Percentiles rank a stretch among this genome's conserved stretches.
These are phyloP conservation scores for Dasyornis broadbenti DNA, from an alignment of 2,113 vertebrate species.

Conservation along the genomic window DNA sequence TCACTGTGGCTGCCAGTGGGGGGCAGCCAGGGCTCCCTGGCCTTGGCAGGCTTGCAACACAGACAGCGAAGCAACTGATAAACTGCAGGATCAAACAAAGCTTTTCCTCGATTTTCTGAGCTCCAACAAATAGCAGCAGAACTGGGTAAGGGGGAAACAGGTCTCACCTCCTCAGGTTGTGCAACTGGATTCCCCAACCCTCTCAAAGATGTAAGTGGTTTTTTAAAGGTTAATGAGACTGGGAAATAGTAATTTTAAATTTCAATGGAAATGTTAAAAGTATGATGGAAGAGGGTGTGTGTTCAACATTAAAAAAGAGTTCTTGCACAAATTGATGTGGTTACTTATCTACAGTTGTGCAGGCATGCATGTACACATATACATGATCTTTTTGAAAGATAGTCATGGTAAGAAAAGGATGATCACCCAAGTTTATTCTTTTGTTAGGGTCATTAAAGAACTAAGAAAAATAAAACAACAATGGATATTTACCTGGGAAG, in stretches of 20 bases:
- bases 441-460: neutral
- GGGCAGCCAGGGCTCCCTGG: neutral
- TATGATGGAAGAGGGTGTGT: neutral
- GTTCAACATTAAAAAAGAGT: neutral
- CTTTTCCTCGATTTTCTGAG: neutral
- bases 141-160: neutral
- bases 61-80: neutral
- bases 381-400: neutral
- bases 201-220: accelerated
- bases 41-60: neutral
- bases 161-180: neutral
- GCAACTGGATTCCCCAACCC: neutral
- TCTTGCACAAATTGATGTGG: neutral
- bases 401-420: neutral
- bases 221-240: neutral
- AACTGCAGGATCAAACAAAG: neutral
- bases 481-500: conserved; percentile 77
- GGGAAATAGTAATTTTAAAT: neutral
- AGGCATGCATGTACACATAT: accelerated
- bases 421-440: neutral
- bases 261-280: neutral
- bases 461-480: neutral
- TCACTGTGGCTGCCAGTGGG: neutral
- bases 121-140: neutral
- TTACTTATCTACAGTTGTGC: neutral